Evolutionary conservation across 2,888 invertebrate species (phyloP), one percentile per base, ranked within the genome.

Genomic region (Acrobasis repandana): DNA sequence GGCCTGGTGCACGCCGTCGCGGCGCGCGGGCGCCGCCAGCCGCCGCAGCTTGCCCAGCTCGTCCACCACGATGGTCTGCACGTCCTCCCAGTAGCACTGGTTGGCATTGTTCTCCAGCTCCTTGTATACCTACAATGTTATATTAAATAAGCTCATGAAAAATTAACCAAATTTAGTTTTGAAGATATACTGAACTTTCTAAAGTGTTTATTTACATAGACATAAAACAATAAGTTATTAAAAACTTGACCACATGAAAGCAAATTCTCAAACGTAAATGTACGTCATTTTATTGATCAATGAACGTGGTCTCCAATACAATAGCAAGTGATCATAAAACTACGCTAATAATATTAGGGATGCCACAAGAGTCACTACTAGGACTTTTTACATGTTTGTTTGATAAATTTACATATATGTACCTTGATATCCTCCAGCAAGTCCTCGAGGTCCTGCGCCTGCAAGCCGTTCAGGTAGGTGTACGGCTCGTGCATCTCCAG

Each of bases 401-500:
- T n/a, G 14, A n/a, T 1, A 14, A 28, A 28, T 28, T 11, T 38
- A 38, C 10, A 2, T 43, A 14, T n/a, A 10, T n/a, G 2, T 14
- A 94, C 97, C 86, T 98, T 97, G 62, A 99, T 99, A 80, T 99
- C 99, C 72, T 97, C 99, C 0, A 98, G 93, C 15, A 99, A 91
- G 89, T 99, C 99, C 83, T 99, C 99, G 20, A 99, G 92, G 84
- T 99, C 99, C 69, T 96, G 95, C 8, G 96, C 94, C 15, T 96
- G 96, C 61, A 99, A 92, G 0, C 99, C 98, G 79, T 98, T 97
- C 0, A 99, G 93, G 82, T 98, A 98, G 0, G 97, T 97, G 82
- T 99, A 98, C 0, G 99, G 99, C 83, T 99, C 99, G 80, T 98
- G 98, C 97, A 99, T 98, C 91, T 99, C 99, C 28, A 99, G 96